Evolutionary conservation across 2,888 invertebrate genomes (phyloP), one percentile per base, ranked within the genome.

Genomic region (Eupeodes latifasciatus): DNA sequence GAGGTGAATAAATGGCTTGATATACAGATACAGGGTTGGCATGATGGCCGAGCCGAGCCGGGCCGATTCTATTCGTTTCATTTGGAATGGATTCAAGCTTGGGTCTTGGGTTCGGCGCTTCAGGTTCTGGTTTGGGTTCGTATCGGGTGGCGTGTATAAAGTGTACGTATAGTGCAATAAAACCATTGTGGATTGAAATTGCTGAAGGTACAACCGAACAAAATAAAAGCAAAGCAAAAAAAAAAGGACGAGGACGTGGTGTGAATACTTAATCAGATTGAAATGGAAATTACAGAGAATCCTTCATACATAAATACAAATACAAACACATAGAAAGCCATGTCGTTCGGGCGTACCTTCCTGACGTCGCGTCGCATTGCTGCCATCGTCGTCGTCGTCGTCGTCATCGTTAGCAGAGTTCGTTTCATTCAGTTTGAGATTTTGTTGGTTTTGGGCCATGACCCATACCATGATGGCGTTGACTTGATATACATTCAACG

Each of bases 181-280:
- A 85, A 88, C 85, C 81, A 81, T 88, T 88, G 81, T 81, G 81
- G 75, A 85, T 69, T 69, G 81, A 88, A 88, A 85, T 74, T 81
- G 77, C 81, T 85, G 55, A 62, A 85, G 81, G 72, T 87, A 83
- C 75, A 74, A 79, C 85, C 64, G 59, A 74, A 62, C 78, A 64
- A 66, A 51, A 64, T 14, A 19, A 78, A 19, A 69, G 19, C 14
- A 71, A 27, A 49, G 64, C 44, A 44, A 66, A 64, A 64, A 75
- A 62, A 62, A 77, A 66, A 61, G n/a, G 44, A 44, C 40, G 7
- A 78, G 49, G 59, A 72, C 84, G 78, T 88, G 74, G 85, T 88
- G 88, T 85, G 88, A 88, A 88, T 88, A 69, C 81, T 85, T 88
- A 88, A 88, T 88, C 85, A 84, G 85, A 88, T 88, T 81, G 80